Conservation (phyloP, 1,140 invertebrate genomes). For the Trichoplusia ni region DNA sequence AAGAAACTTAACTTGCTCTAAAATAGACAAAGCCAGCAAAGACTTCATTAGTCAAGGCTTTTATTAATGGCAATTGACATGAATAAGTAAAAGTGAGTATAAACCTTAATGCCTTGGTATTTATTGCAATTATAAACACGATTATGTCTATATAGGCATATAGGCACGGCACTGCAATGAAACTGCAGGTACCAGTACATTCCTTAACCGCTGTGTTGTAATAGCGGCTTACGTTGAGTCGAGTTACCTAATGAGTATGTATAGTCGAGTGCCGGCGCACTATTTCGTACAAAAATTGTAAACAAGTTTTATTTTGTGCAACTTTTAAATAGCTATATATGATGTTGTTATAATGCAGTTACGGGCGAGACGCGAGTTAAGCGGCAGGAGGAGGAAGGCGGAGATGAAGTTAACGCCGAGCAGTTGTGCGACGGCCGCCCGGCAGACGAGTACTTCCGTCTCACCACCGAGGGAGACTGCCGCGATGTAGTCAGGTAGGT, state of each 20-base stretch:
- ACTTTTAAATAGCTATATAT: too few relatives aligned
- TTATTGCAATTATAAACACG: constrained; percentile 10
- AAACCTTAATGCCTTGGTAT: constrained; percentile 1
- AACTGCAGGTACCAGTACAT: constrained; percentile 62
- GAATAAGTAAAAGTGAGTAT: neutral
- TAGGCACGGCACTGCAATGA: constrained; percentile 54
- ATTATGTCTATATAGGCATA: neutral
- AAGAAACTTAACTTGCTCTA: too few relatives aligned
- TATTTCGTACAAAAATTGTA: too few relatives aligned
- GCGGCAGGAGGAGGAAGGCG: constrained; percentile 85
- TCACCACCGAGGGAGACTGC: constrained; percentile 92
- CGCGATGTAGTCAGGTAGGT: constrained; percentile 94
- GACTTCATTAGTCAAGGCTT: too few relatives aligned
- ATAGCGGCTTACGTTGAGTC: constrained; percentile 67
- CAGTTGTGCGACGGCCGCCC: constrained; percentile 92
- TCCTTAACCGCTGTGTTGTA: constrained; percentile 70
- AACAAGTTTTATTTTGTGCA: too few relatives aligned
- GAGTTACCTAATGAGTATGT: constrained; percentile 72
- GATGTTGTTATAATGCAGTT: too few relatives aligned
- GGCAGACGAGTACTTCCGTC: constrained; percentile 94
- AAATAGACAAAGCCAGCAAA: too few relatives aligned
- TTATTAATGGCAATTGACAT: too few relatives aligned
- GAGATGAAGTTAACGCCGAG: constrained; percentile 87
- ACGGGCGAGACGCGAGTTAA: constrained; percentile 76
- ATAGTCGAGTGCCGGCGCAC: constrained; percentile 34